These are phyloP conservation scores for Nettapus auritus DNA, from an alignment of 2,113 vertebrate species.

Conservation along the genomic window DNA sequence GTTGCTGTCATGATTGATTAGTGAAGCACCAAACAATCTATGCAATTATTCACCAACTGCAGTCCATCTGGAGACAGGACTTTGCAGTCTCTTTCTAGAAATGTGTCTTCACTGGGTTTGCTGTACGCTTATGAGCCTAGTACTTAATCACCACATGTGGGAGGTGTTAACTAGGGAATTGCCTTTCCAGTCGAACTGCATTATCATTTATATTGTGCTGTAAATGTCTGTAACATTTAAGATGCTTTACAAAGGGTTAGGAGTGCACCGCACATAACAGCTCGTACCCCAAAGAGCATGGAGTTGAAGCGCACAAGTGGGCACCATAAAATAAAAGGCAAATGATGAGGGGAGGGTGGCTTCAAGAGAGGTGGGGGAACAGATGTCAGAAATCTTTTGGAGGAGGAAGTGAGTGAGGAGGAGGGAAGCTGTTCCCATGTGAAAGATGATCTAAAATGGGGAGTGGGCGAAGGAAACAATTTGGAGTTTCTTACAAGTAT, in stretches of 20 bases:
- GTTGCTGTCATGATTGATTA: slow-evolving; percentile 69
- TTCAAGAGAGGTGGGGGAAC: slow-evolving; percentile 45
- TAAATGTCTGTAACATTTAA: slow-evolving; percentile 34
- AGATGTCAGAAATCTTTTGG: slow-evolving; percentile 62
- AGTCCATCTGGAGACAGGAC: slow-evolving; percentile 61
- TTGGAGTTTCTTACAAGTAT: slow-evolving; percentile 53
- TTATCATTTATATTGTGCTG: slow-evolving; percentile 56
- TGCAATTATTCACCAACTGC: slow-evolving; percentile 67
- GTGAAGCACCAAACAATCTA: slow-evolving; percentile 50
- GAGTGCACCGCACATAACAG: not conserved
- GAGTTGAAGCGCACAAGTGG: slow-evolving; percentile 1
- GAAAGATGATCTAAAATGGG: slow-evolving; percentile 69
- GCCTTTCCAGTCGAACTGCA: slow-evolving; percentile 59
- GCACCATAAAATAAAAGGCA: slow-evolving; percentile 57
- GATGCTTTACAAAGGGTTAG: slow-evolving; percentile 23
- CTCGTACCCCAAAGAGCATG: not conserved
- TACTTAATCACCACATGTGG: slow-evolving; percentile 69
- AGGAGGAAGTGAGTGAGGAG: slow-evolving; percentile 66
- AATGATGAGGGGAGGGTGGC: slow-evolving; percentile 2
- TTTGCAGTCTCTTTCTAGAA: slow-evolving; percentile 69
- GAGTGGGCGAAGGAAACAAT: slow-evolving; percentile 64
- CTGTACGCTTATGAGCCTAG: slow-evolving; percentile 16
- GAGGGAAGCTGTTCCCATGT: slow-evolving; percentile 63
- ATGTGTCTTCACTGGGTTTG: slow-evolving; percentile 43
- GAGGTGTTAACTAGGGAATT: slow-evolving; percentile 74